Conservation (phyloP, 2,888 invertebrate species). For the Labia minor region DNA sequence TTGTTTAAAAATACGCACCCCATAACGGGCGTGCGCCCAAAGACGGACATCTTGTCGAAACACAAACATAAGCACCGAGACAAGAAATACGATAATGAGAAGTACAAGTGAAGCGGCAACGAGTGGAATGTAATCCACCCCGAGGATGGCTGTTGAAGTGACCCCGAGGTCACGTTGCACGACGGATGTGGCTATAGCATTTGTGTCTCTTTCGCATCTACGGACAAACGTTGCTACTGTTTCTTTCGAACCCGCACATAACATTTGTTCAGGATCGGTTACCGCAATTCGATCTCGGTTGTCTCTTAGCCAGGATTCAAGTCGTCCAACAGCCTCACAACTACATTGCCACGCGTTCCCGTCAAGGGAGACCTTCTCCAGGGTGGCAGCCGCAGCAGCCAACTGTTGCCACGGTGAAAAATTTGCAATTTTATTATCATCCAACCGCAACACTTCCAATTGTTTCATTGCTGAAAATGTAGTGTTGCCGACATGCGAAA, state of each 20-base stretch:
- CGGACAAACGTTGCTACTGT: constrained; percentile 53
- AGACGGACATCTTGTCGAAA: constrained; percentile 66
- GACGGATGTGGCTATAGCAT: constrained; percentile 38
- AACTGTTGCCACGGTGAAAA: constrained; percentile 53
- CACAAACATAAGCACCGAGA: constrained; percentile 57
- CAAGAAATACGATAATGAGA: constrained; percentile 55
- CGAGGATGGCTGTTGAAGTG: constrained; percentile 52
- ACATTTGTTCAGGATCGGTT: constrained; percentile 57
- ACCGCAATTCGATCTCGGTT: constrained; percentile 37
- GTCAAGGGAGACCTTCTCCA: constrained; percentile 58
- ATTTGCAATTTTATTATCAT: constrained; percentile 66
- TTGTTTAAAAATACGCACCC: constrained; percentile 50
- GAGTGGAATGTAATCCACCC: constrained; percentile 62
- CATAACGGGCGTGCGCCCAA: constrained; percentile 70
- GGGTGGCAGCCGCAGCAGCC: constrained; percentile 33
- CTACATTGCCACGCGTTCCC: constrained; percentile 78
- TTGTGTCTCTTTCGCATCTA: constrained; percentile 32
- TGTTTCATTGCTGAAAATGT: constrained; percentile 64
- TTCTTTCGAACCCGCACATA: constrained; percentile 48
- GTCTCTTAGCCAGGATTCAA: constrained; percentile 59
- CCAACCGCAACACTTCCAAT: constrained; percentile 59
- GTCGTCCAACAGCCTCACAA: constrained; percentile 56
- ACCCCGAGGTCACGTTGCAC: constrained; percentile 40
- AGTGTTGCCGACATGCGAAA: constrained; percentile 59
- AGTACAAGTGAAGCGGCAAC: constrained; percentile 59